phyloP scores from a whole-genome alignment of 2,113 vertebrate genomes.

The Nibea albiflora region DNA sequence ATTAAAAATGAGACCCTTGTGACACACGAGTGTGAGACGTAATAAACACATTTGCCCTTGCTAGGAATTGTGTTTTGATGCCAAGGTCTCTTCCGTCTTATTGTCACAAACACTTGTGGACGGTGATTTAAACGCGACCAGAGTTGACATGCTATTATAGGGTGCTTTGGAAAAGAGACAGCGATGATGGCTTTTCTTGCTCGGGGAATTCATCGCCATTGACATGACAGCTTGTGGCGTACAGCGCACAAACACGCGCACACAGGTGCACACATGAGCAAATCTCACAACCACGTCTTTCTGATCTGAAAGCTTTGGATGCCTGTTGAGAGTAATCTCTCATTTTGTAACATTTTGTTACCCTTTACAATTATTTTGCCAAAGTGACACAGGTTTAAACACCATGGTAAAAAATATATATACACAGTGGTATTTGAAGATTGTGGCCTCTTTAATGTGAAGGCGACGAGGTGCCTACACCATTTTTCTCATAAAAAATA shows the following conservation, averaged over 20 bases:
- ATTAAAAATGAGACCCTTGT: constrained; percentile 54
- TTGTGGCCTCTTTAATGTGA: not conserved
- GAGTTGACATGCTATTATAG: constrained; percentile 57
- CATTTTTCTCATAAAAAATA: not conserved
- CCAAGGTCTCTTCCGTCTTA: constrained; percentile 56
- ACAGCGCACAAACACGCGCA: constrained; percentile 4
- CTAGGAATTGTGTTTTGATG: constrained; percentile 53
- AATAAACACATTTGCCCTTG: constrained; percentile 70
- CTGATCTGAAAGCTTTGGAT: constrained; percentile 22
- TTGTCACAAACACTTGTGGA: constrained; percentile 57
- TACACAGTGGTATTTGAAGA: not conserved
- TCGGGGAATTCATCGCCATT: constrained; percentile 27
- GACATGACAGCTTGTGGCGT: constrained; percentile 28
- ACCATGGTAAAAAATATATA: not conserved
- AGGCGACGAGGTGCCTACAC: not conserved
- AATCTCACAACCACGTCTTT: constrained; percentile 22
- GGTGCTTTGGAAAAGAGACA: constrained; percentile 41
- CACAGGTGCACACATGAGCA: not conserved
- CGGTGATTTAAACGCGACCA: constrained; percentile 58
- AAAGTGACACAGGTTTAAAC: constrained; percentile 27
- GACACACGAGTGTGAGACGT: constrained; percentile 41
- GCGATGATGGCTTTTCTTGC: constrained; percentile 46
- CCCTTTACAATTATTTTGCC: constrained; percentile 42
- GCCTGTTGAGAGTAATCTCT: constrained; percentile 48
- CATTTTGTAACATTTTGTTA: constrained; percentile 36